Conservation (phyloP, 2,888 invertebrate species). For the Coenonympha arcania region DNA sequence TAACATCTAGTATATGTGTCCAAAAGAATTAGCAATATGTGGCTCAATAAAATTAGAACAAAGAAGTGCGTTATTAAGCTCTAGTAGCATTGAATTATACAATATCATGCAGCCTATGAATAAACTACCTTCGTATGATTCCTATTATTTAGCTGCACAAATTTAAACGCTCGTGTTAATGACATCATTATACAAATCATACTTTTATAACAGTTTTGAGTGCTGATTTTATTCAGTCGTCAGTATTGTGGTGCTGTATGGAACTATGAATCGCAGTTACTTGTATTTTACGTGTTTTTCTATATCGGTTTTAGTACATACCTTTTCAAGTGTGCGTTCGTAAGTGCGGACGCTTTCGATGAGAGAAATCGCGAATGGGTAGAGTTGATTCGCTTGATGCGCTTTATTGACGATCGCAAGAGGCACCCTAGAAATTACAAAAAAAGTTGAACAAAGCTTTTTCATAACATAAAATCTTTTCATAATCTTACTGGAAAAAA, state of each 20-base stretch:
- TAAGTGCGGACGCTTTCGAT: constrained; percentile 98
- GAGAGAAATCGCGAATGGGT: constrained; percentile 98
- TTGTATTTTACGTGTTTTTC: constrained; percentile 2
- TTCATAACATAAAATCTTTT: not conserved
- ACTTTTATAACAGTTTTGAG: constrained; percentile 17
- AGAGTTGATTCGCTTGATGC: constrained; percentile 98
- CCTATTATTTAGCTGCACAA: constrained; percentile 77
- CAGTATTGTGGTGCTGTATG: constrained; percentile 13
- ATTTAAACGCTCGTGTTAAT: constrained; percentile 69
- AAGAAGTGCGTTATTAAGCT: constrained; percentile 12
- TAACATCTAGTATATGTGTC: too few relatives aligned
- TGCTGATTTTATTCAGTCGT: constrained; percentile 25
- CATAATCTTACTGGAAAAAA: not conserved
- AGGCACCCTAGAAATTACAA: constrained; percentile 82
- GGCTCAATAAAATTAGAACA: constrained; percentile 6
- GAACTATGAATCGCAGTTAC: constrained; percentile 2
- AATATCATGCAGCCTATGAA: constrained; percentile 27
- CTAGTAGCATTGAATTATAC: constrained; percentile 10
- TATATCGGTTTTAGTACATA: constrained; percentile 47
- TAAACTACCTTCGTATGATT: constrained; percentile 73
- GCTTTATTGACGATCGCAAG: constrained; percentile 99
- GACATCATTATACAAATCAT: constrained; percentile 35
- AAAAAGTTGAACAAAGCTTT: not conserved
- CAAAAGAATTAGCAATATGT: not conserved
- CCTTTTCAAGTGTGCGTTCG: constrained; percentile 97